phyloP scores from a whole-genome alignment of 2,113 vertebrate genomes.

The Maccullochella peelii region DNA sequence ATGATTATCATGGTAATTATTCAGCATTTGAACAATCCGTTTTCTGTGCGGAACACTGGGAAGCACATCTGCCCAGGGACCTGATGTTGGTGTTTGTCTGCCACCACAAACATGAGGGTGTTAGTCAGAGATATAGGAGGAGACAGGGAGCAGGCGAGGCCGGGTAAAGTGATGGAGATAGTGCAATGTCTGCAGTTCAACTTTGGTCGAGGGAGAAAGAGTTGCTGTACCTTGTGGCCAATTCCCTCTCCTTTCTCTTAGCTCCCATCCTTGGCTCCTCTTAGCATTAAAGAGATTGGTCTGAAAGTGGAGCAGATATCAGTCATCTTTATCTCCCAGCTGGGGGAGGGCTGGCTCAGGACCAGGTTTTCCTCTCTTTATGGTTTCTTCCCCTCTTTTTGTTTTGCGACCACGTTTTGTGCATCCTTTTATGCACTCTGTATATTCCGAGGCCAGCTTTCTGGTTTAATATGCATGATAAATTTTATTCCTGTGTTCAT shows the following conservation, averaged over 20 bases:
- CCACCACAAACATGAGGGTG: slow-evolving; percentile 67
- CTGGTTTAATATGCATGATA: slow-evolving; percentile 85
- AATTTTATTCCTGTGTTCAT: slow-evolving; percentile 83
- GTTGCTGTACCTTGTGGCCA: slow-evolving; percentile 61
- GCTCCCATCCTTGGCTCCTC: slow-evolving; percentile 72
- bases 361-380: slow-evolving; percentile 78
- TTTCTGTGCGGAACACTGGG: slow-evolving; percentile 72
- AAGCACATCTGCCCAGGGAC: slow-evolving; percentile 75
- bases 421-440: slow-evolving; percentile 80
- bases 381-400: slow-evolving; percentile 77
- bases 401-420: slow-evolving; percentile 78
- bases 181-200: slow-evolving; percentile 70
- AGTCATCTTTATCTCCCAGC: slow-evolving; percentile 85
- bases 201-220: slow-evolving; percentile 66
- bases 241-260: slow-evolving; percentile 70
- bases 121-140: slow-evolving; percentile 64
- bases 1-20: slow-evolving; percentile 87
- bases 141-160: slow-evolving; percentile 50
- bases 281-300: slow-evolving; percentile 80
- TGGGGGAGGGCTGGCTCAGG: slow-evolving; percentile 75
- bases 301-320: slow-evolving; percentile 81
- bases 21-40: slow-evolving; percentile 80
- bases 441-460: slow-evolving; percentile 81
- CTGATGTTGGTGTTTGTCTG: slow-evolving; percentile 75
- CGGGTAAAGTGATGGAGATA: slow-evolving; percentile 60